A percentile compares a stretch with the other conserved stretches of the same genome.
Evolutionary conservation across 2,113 vertebrate species (phyloP).

Genomic region (Catharus bicknelli): DNA sequence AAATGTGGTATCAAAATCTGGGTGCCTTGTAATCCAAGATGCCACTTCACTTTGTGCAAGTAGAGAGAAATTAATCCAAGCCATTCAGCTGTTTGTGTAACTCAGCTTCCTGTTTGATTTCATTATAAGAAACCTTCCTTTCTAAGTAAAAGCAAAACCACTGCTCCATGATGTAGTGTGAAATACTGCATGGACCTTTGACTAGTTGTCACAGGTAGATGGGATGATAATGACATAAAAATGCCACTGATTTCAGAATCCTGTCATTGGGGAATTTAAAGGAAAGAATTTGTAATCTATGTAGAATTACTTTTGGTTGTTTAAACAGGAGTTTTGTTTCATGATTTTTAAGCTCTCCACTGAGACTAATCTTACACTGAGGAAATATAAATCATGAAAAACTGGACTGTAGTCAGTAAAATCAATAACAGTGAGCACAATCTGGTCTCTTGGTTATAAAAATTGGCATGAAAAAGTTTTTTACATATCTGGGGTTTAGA

Average conservation of each 20-base stretch:
- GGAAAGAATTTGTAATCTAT: slow-evolving; percentile 12
- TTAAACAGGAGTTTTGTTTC: background rate
- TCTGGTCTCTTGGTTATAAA: background rate
- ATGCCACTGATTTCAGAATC: slow-evolving; percentile 11
- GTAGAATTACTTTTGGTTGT: slow-evolving; percentile 28
- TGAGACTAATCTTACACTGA: slow-evolving; percentile 33
- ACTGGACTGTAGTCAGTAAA: background rate
- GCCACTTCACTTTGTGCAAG: background rate
- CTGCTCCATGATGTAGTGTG: background rate
- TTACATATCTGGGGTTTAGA: background rate
- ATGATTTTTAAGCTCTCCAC: slow-evolving; percentile 21
- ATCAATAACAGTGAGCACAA: background rate
- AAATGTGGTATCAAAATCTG: background rate
- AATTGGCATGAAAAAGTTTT: background rate
- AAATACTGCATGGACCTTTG: background rate
- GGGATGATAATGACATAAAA: background rate
- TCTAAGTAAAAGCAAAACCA: background rate
- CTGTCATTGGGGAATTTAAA: slow-evolving; percentile 11
- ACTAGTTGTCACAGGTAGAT: background rate
- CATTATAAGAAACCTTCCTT: background rate
- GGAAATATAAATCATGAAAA: background rate
- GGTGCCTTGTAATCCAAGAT: background rate
- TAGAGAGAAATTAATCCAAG: background rate
- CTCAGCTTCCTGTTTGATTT: background rate
- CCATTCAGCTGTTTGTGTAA: background rate